Evolutionary conservation across 2,113 vertebrate genomes (phyloP).

Genomic region (Rhynchomys soricoides): DNA sequence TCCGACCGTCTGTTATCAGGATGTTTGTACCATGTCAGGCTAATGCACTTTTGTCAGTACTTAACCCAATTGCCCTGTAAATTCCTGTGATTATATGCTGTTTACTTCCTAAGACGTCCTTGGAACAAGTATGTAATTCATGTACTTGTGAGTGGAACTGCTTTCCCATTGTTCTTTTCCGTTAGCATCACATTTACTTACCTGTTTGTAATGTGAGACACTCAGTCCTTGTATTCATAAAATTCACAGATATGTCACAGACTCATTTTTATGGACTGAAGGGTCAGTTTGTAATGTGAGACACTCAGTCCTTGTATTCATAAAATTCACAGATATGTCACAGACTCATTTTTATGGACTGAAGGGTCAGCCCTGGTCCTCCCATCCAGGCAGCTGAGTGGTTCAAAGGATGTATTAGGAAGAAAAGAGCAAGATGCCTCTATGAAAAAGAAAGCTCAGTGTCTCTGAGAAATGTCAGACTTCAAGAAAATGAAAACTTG

Average conservation of each 20-base stretch:
- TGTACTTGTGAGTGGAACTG: background rate
- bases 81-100: constrained; percentile 67
- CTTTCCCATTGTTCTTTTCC: background rate
- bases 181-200: background rate
- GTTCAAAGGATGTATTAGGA: background rate
- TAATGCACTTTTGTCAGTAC: constrained; percentile 71
- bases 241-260: accelerated
- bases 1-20: constrained; percentile 23
- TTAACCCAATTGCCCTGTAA: constrained; percentile 78
- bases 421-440: background rate
- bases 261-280: accelerated
- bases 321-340: accelerated
- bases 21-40: constrained; percentile 60
- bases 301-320: too few species aligned
- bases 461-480: background rate
- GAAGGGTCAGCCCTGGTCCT: background rate
- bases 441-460: background rate
- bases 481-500: background rate
- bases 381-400: background rate
- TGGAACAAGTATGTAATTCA: constrained; percentile 60
- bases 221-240: too few species aligned
- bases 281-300: background rate
- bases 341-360: accelerated
- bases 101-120: constrained; percentile 61
- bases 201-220: background rate